phyloP scores from a whole-genome alignment of 1,140 invertebrate genomes.

The Arion vulgaris region DNA sequence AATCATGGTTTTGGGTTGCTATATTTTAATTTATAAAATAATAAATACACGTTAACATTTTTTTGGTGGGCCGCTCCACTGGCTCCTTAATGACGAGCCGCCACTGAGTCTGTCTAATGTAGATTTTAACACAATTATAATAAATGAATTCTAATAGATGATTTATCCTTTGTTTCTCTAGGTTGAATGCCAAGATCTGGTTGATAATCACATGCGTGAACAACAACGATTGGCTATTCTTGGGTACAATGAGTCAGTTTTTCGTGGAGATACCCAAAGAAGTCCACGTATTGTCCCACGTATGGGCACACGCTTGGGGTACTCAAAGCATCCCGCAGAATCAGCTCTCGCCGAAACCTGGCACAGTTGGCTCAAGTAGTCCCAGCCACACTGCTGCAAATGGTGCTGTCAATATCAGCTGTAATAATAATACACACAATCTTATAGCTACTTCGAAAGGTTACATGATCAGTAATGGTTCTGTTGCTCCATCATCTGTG shows the following conservation, averaged over 20 bases:
- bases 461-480: constrained; percentile 6
- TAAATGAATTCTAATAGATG: too few relatives aligned
- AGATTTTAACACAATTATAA: too few relatives aligned
- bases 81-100: too few relatives aligned
- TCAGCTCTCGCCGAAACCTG: constrained; percentile 31
- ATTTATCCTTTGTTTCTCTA: background rate
- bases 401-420: background rate
- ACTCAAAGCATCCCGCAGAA: constrained; percentile 56
- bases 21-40: too few relatives aligned
- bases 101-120: too few relatives aligned
- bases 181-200: constrained; percentile 74
- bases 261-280: constrained; percentile 51
- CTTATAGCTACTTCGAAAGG: background rate
- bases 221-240: constrained; percentile 43
- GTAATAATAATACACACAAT: constrained; percentile 14
- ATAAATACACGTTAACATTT: too few relatives aligned
- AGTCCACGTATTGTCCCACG: constrained; percentile 70
- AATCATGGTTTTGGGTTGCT: too few relatives aligned
- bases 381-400: background rate
- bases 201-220: constrained; percentile 60
- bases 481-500: constrained; percentile 34
- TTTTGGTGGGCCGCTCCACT: too few relatives aligned
- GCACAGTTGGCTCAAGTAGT: background rate
- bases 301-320: constrained; percentile 76
- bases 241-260: constrained; percentile 29